Conservation (phyloP, 2,888 invertebrate genomes). For the Epinotia demarniana region DNA sequence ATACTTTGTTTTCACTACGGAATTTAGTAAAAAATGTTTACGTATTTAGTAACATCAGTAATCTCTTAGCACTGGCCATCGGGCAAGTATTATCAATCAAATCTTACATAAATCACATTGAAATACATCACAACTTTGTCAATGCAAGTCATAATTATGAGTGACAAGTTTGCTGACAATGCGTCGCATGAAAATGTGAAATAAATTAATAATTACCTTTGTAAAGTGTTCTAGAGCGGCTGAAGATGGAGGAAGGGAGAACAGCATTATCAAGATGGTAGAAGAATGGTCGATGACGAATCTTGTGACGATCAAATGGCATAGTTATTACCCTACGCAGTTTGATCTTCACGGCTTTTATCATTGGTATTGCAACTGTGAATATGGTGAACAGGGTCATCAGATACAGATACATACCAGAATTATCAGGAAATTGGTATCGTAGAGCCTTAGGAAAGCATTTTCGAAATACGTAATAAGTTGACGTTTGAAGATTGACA, state of each 20-base stretch:
- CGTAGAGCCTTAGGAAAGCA: neutral
- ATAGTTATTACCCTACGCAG: conserved; percentile 41
- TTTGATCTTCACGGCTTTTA: conserved; percentile 41
- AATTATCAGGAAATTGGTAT: neutral
- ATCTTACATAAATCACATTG: conserved; percentile 36
- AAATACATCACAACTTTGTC: conserved; percentile 43
- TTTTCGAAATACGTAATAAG: conserved; percentile 5
- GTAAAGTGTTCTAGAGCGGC: neutral
- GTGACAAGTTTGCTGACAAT: conserved; percentile 28
- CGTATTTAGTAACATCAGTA: neutral
- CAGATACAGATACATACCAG: neutral
- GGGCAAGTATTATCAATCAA: conserved; percentile 14
- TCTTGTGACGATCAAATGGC: conserved; percentile 37
- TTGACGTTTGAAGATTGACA: conserved; percentile 32
- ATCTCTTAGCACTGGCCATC: conserved; percentile 14
- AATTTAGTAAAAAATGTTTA: neutral
- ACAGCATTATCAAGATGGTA: neutral
- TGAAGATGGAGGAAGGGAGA: neutral
- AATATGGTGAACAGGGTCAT: neutral
- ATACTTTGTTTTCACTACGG: neutral
- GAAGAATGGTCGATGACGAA: conserved; percentile 19
- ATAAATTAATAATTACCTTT: neutral
- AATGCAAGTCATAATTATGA: conserved; percentile 38
- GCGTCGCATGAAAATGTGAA: neutral
- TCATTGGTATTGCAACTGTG: conserved; percentile 3